Evolutionary conservation across 2,113 vertebrate species (phyloP).

Genomic region (Gasterosteus aculeatus): DNA sequence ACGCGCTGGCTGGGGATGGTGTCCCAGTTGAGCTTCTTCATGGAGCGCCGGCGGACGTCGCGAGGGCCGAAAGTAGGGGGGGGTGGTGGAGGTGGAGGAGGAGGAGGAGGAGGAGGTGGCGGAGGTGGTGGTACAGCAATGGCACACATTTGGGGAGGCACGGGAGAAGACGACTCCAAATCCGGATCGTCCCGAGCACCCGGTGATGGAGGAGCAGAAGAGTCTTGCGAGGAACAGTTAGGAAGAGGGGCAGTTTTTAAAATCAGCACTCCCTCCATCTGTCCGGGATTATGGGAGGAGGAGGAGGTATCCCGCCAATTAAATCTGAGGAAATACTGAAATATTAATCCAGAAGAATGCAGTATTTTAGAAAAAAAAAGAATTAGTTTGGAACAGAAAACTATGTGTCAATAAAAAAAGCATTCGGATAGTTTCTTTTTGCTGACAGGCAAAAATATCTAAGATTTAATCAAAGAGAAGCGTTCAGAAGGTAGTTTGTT

Average conservation of each 20-base stretch:
- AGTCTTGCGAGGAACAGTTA: slow-evolving; percentile 24
- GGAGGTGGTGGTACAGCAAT: slow-evolving; percentile 28
- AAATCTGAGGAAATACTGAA: slow-evolving; percentile 38
- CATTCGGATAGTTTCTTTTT: background rate
- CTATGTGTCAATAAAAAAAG: background rate
- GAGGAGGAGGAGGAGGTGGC: slow-evolving; percentile 25
- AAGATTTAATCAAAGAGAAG: background rate
- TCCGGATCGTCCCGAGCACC: slow-evolving; percentile 31
- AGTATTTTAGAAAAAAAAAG: background rate
- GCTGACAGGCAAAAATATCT: background rate
- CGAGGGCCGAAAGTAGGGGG: slow-evolving; percentile 29
- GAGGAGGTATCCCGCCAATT: slow-evolving; percentile 9
- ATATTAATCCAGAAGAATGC: background rate
- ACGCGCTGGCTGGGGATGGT: slow-evolving; percentile 82
- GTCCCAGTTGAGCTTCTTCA: slow-evolving; percentile 87
- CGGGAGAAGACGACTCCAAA: slow-evolving; percentile 7
- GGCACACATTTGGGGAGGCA: slow-evolving; percentile 7
- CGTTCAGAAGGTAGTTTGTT: background rate
- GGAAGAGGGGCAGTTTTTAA: slow-evolving; percentile 37
- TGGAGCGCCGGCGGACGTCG: slow-evolving; percentile 62
- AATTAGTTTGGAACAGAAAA: background rate
- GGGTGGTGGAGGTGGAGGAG: slow-evolving; percentile 27
- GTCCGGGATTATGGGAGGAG: slow-evolving; percentile 15
- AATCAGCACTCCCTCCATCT: slow-evolving; percentile 67
- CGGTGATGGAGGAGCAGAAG: slow-evolving; percentile 1